Percentiles rank a stretch among this genome's conserved stretches.
phyloP scores from a whole-genome alignment of 2,797 vertebrate species.

The Acestrorhynchus altus region DNA sequence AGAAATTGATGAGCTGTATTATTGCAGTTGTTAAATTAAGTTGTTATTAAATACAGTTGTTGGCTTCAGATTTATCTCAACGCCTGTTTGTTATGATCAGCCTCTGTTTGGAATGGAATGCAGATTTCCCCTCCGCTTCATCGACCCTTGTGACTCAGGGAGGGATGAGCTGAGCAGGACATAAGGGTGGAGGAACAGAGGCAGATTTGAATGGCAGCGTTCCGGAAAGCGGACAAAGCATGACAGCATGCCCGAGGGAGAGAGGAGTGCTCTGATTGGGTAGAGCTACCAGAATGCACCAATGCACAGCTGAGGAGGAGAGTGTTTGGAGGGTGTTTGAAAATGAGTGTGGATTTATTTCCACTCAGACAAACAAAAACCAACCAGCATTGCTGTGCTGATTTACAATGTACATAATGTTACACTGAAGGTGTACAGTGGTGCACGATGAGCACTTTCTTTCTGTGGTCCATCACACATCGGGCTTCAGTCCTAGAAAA shows the following conservation, averaged over 20 bases:
- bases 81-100: conserved; percentile 39
- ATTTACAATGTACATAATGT: not conserved
- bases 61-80: conserved; percentile 21
- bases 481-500: not conserved
- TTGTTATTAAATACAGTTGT: conserved; percentile 37
- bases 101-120: conserved; percentile 21
- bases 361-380: not conserved
- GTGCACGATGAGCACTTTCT: not conserved
- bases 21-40: not conserved
- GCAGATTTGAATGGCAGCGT: conserved; percentile 28
- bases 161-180: conserved; percentile 31
- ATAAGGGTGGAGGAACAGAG: conserved; percentile 20
- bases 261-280: not conserved
- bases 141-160: conserved; percentile 28
- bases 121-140: conserved; percentile 1
- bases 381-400: not conserved
- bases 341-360: not conserved
- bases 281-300: not conserved
- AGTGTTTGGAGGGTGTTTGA: not conserved
- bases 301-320: conserved; percentile 23
- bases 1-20: not conserved
- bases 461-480: not conserved
- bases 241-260: conserved; percentile 20
- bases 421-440: not conserved
- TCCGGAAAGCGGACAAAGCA: conserved; percentile 29